phyloP scores from a whole-genome alignment of 2,113 vertebrate genomes.

The Acanthochromis polyacanthus region DNA sequence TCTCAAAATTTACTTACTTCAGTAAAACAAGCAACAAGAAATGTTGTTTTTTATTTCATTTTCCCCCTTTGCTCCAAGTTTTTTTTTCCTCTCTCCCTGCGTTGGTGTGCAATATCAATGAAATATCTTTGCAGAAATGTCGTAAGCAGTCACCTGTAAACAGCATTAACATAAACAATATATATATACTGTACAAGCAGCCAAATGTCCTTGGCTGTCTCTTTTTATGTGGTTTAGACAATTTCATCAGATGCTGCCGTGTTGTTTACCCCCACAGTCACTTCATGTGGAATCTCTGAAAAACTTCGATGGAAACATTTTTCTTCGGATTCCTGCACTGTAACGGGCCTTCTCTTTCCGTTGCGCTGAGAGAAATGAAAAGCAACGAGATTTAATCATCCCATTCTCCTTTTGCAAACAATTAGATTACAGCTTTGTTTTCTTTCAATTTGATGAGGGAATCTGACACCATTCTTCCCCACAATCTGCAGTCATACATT shows the following conservation, averaged over 20 bases:
- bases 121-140: conserved; percentile 23
- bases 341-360: conserved; percentile 12
- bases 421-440: conserved; percentile 74
- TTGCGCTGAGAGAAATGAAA: conserved; percentile 44
- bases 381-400: conserved; percentile 71
- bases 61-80: background rate
- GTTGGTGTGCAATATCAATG: conserved; percentile 29
- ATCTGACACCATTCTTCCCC: conserved; percentile 61
- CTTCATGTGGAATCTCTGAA: conserved; percentile 25
- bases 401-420: conserved; percentile 73
- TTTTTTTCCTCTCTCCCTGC: conserved; percentile 15
- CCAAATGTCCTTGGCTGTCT: conserved; percentile 53
- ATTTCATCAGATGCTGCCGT: conserved; percentile 55
- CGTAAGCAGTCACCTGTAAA: conserved; percentile 44
- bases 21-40: conserved; percentile 17
- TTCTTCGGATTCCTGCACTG: conserved; percentile 10
- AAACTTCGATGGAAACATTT: conserved; percentile 27
- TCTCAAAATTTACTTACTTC: conserved; percentile 43
- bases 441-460: conserved; percentile 66
- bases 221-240: conserved; percentile 40
- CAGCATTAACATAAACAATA: conserved; percentile 60
- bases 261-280: conserved; percentile 54
- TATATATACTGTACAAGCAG: conserved; percentile 17
- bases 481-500: conserved; percentile 63
- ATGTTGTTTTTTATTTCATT: background rate